Base-by-base conservation (phyloP, 1,140 invertebrate species). In the Trachymyrmex cornetzi region DNA sequence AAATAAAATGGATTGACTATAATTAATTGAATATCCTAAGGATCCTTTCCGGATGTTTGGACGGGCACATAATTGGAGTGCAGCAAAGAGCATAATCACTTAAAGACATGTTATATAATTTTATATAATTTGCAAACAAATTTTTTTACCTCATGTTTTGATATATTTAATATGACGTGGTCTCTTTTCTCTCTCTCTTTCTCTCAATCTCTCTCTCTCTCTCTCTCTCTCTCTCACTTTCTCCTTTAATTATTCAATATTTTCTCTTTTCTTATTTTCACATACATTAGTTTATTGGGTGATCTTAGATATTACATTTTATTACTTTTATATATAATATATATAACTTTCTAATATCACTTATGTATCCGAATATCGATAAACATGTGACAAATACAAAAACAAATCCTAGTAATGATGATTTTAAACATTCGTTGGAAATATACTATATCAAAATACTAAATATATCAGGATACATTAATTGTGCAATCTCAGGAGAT, bases 21-120 rank as follows among this genome's bases (percentile, higher is more conserved):
- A 85, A 71, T 77, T 85, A 89, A 89, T 44, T 63, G 38, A 88
- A 90, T 79, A 63, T 89, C 50, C 7, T 81, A 88, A 85, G 57
- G 59, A 87, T 85, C 63, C 48, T 77, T 19, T 74, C 55, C 24
- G 14, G 77, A 85, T 77, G 59, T 57, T 91, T 91, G 91, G 88
- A 92, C 92, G 90, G 92, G 87, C 63, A 90, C 90, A 90, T 85
- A 87, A 59, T 81, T 89, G 89, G 86, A 92, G 89, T 74, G 90
- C 93, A 94, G 92, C 89, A 93, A 94, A 93, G 71, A 89, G 90
- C 89, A 61, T 80, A 55, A 67, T 87, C 86, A 77, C 91, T 91
- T 93, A 84, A 88, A 88, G 67, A 74, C 87, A 50, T 86, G 74
- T 77, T 72, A 90, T 86, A 64, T 80, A n/a, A n/a, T n/a, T n/a